These are phyloP conservation scores for Thalassophryne amazonica DNA, from an alignment of 2,797 vertebrate genomes.

Conservation along the genomic window DNA sequence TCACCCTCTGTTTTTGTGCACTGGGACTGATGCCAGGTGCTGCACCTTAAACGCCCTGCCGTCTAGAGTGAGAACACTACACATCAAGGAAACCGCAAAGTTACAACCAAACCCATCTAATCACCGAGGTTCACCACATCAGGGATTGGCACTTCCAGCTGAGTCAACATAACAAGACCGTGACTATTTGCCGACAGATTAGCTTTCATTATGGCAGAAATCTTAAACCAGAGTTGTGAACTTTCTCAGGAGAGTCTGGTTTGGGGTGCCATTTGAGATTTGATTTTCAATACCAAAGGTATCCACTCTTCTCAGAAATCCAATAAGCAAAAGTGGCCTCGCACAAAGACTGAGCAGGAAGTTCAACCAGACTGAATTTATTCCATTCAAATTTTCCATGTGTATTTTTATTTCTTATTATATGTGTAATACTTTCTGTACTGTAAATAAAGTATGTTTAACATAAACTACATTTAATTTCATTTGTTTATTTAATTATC, in stretches of 20 bases:
- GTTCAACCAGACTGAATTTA: too few species aligned
- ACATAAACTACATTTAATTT: too few species aligned
- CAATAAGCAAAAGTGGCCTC: too few species aligned
- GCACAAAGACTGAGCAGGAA: too few species aligned
- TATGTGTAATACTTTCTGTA: too few species aligned
- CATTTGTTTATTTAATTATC: too few species aligned
- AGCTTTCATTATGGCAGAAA: conserved; percentile 33
- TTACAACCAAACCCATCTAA: conserved; percentile 61
- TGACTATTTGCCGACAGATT: conserved; percentile 22
- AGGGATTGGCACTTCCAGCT: conserved; percentile 64
- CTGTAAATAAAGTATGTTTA: too few species aligned
- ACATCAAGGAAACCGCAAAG: conserved; percentile 69
- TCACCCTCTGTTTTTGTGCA: conserved; percentile 51
- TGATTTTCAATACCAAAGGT: not conserved
- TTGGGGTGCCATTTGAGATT: not conserved
- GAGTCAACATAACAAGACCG: conserved; percentile 69
- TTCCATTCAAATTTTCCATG: too few species aligned
- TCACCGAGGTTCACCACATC: conserved; percentile 60
- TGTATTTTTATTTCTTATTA: too few species aligned
- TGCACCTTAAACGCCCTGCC: conserved; percentile 60
- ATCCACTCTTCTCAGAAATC: too few species aligned
- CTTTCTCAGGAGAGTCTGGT: conserved; percentile 15
- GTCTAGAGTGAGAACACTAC: conserved; percentile 53
- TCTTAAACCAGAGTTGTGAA: conserved; percentile 20
- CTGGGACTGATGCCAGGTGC: conserved; percentile 72